These are phyloP conservation scores for Callospermophilus lateralis DNA, from an alignment of 2,113 vertebrate genomes.

Conservation along the genomic window DNA sequence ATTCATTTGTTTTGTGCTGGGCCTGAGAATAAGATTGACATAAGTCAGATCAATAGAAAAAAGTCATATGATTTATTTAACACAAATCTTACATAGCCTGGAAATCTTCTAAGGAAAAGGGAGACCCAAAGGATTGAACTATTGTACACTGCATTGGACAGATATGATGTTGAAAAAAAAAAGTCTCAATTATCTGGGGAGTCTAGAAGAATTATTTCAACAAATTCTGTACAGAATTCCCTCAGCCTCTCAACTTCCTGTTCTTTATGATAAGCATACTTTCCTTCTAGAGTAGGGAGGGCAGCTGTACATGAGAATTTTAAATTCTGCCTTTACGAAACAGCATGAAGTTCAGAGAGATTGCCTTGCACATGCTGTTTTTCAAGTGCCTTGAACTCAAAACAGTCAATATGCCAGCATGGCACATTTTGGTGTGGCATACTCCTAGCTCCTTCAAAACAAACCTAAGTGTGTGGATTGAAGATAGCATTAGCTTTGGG, in stretches of 20 bases:
- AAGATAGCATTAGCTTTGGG: background rate
- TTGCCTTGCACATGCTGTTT: background rate
- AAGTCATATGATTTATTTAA: background rate
- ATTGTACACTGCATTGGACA: background rate
- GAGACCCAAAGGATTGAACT: background rate
- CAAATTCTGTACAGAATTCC: background rate
- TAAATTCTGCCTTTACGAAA: background rate
- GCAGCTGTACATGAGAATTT: background rate
- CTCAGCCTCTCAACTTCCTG: background rate
- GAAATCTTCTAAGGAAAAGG: background rate
- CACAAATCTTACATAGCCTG: background rate
- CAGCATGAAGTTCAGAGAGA: background rate
- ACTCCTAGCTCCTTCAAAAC: background rate
- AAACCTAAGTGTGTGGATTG: background rate
- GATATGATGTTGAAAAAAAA: background rate
- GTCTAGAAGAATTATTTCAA: background rate
- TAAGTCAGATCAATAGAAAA: background rate
- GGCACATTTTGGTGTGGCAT: background rate
- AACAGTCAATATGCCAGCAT: background rate
- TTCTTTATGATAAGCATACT: background rate
- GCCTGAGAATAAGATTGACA: background rate
- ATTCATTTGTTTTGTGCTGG: background rate
- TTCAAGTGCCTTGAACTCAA: background rate
- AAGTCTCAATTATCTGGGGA: background rate
- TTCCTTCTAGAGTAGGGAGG: background rate